Percentiles rank a stretch among this genome's conserved stretches.
These are phyloP conservation scores for Phoebastria nigripes DNA, from an alignment of 2,797 vertebrate species.

Conservation along the genomic window DNA sequence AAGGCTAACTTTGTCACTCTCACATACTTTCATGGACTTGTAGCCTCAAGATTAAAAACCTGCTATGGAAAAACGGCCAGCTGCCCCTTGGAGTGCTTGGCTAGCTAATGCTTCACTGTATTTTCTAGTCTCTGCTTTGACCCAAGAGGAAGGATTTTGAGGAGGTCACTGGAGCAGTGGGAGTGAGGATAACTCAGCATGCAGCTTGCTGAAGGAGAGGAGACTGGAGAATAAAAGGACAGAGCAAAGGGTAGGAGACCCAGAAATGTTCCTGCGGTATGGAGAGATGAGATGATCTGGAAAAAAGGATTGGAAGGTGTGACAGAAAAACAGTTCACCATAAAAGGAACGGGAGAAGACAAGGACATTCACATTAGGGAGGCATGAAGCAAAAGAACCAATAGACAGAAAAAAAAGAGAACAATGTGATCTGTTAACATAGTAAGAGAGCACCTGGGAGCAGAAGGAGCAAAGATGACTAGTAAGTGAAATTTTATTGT, in stretches of 20 bases:
- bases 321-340: background rate
- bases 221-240: background rate
- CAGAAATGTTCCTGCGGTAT: background rate
- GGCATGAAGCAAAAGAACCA: background rate
- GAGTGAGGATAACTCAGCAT: background rate
- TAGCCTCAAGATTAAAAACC: background rate
- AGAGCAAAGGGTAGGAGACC: background rate
- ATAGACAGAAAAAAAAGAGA: background rate
- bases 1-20: background rate
- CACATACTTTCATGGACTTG: background rate
- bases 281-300: background rate
- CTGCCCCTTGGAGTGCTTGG: background rate
- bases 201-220: background rate
- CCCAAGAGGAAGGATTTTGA: background rate
- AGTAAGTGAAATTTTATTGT: background rate
- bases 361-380: background rate
- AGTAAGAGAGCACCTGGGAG: background rate
- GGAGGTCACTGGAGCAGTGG: background rate
- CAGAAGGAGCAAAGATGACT: background rate
- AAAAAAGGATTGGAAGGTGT: background rate
- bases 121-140: background rate
- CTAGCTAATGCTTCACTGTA: background rate
- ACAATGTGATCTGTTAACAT: background rate
- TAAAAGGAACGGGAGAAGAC: background rate
- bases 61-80: background rate